Conservation (phyloP, 2,888 invertebrate species). For the Athetis lepigone region DNA sequence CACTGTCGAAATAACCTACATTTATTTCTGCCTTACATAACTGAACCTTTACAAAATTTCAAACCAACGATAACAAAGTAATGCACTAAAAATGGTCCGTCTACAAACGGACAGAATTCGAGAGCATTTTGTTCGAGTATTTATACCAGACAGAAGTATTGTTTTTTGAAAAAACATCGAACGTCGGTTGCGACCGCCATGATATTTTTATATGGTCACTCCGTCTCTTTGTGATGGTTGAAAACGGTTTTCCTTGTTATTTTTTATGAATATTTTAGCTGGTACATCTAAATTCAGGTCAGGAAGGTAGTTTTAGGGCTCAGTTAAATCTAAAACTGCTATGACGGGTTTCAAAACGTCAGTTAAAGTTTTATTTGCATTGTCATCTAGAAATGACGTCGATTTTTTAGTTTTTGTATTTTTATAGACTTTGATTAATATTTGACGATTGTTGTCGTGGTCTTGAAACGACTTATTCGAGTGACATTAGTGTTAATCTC, state of each 20-base stretch:
- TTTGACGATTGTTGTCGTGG: too few relatives aligned
- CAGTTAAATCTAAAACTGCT: neutral
- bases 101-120: slow-evolving; percentile 26
- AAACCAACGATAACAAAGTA: neutral
- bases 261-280: slow-evolving; percentile 28
- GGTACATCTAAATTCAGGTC: neutral
- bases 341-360: slow-evolving; percentile 16
- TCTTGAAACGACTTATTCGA: too few relatives aligned
- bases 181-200: slow-evolving; percentile 41
- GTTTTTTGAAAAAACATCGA: slow-evolving; percentile 52
- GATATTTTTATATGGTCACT: slow-evolving; percentile 50
- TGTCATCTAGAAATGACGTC: too few relatives aligned
- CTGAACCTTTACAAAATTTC: neutral
- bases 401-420: too few relatives aligned
- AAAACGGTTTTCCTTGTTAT: slow-evolving; percentile 16
- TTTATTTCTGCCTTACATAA: too few relatives aligned
- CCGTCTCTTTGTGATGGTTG: slow-evolving; percentile 37
- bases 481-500: too few relatives aligned
- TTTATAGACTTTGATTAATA: too few relatives aligned
- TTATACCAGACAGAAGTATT: slow-evolving; percentile 48
- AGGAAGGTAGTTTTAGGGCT: slow-evolving; percentile 1
- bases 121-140: slow-evolving; percentile 46
- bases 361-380: too few relatives aligned
- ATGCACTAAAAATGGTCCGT: slow-evolving; percentile 14
- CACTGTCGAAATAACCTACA: too few relatives aligned